phyloP scores from a whole-genome alignment of 2,888 invertebrate genomes.

The Muschampia plurimacula region DNA sequence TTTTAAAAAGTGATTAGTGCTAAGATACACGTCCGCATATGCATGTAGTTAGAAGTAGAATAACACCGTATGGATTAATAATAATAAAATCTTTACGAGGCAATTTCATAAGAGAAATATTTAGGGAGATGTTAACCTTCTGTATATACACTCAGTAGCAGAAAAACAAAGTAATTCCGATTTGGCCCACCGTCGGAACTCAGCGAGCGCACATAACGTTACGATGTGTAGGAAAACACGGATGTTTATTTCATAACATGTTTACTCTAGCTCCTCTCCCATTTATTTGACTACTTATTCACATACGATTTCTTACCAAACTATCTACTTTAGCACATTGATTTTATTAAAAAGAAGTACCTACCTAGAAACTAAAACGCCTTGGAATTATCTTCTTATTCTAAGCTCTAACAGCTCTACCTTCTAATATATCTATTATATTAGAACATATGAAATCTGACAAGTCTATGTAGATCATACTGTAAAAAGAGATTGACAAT shows the following conservation, averaged over 20 bases:
- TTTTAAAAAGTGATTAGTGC: not conserved
- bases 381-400: no score
- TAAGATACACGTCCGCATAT: not conserved
- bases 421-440: no score
- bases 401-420: no score
- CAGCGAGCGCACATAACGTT: constrained; percentile 66
- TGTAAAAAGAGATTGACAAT: no score
- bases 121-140: constrained; percentile 49
- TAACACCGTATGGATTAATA: constrained; percentile 8
- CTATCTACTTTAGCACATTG: not conserved
- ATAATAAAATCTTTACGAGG: constrained; percentile 14
- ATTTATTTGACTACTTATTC: constrained; percentile 15
- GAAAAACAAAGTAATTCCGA: constrained; percentile 78
- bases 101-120: constrained; percentile 41
- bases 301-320: not conserved
- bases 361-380: no score
- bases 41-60: not conserved
- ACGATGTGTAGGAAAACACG: constrained; percentile 74
- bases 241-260: constrained; percentile 65
- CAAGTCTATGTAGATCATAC: no score
- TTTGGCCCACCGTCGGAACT: constrained; percentile 60
- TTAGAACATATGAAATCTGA: no score
- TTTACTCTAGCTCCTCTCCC: constrained; percentile 53
- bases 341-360: no score
- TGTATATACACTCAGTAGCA: constrained; percentile 52